Evolutionary conservation across 2,888 invertebrate species (phyloP).

Genomic region (Mechanitis mazaeus): DNA sequence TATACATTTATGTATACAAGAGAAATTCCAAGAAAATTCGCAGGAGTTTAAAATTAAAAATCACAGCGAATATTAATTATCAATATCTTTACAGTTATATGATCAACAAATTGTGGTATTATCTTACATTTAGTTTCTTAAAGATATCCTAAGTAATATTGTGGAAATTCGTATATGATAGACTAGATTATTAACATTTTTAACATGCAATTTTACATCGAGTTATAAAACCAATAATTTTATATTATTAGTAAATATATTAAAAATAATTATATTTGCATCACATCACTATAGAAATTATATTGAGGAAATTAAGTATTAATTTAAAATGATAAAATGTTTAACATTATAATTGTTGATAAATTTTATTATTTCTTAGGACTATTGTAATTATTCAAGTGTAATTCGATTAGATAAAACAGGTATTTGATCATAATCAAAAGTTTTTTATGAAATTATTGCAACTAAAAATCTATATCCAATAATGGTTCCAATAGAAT

Average conservation of each 20-base stretch:
- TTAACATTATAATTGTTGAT: too few relatives aligned
- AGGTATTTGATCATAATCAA: too few relatives aligned
- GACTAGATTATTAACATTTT: constrained; percentile 31
- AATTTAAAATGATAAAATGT: too few relatives aligned
- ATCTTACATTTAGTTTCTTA: constrained; percentile 35
- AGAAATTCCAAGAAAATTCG: constrained; percentile 34
- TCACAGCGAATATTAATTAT: constrained; percentile 61
- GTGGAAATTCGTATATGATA: constrained; percentile 50
- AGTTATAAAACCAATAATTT: neutral
- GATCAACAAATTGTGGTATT: constrained; percentile 48
- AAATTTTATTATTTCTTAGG: too few relatives aligned
- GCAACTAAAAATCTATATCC: too few relatives aligned
- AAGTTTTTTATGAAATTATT: too few relatives aligned
- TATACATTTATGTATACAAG: constrained; percentile 36
- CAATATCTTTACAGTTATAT: constrained; percentile 26
- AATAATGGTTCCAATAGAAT: neutral
- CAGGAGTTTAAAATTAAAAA: constrained; percentile 45
- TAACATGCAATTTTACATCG: constrained; percentile 12
- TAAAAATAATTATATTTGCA: too few relatives aligned
- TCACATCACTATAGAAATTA: too few relatives aligned
- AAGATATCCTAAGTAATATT: constrained; percentile 29
- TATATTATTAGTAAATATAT: neutral
- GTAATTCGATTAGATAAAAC: too few relatives aligned
- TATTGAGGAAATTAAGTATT: too few relatives aligned
- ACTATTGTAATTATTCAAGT: too few relatives aligned